Conservation (phyloP, 1,140 invertebrate genomes). For the Anastatus disparis region DNA sequence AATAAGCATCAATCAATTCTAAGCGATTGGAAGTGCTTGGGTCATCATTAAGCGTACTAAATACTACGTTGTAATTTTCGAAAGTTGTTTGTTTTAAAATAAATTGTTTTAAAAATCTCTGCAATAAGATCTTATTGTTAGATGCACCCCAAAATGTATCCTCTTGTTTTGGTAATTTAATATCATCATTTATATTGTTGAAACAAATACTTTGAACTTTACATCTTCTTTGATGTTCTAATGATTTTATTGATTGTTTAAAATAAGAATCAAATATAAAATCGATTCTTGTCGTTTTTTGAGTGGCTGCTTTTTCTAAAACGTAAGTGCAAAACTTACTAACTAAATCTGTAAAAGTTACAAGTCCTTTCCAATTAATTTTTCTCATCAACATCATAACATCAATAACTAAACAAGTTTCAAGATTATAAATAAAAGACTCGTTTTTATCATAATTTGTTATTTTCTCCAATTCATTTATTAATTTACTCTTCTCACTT, state of each 20-base stretch:
- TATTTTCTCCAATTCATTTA: neutral
- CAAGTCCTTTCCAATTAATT: neutral
- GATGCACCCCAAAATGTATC: neutral
- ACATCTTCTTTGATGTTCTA: conserved; percentile 11
- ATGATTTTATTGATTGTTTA: conserved; percentile 13
- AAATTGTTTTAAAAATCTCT: neutral
- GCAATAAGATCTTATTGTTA: neutral
- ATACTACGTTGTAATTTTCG: neutral
- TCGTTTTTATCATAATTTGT: neutral
- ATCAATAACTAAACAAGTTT: neutral
- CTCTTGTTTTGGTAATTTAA: neutral
- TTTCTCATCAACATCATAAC: neutral
- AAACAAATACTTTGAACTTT: neutral
- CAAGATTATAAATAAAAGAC: neutral
- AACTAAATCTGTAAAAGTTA: neutral
- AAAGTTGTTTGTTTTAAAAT: neutral
- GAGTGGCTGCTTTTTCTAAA: neutral
- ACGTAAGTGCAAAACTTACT: neutral
- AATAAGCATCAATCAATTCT: neutral
- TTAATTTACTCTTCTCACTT: conserved; percentile 7
- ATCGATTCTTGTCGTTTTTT: conserved; percentile 9
- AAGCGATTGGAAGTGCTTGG: neutral
- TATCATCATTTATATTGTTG: neutral
- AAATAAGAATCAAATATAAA: conserved; percentile 36
- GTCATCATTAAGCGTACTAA: neutral